Evolutionary conservation across 2,113 vertebrate species (phyloP).

Genomic region (Cololabis saira): DNA sequence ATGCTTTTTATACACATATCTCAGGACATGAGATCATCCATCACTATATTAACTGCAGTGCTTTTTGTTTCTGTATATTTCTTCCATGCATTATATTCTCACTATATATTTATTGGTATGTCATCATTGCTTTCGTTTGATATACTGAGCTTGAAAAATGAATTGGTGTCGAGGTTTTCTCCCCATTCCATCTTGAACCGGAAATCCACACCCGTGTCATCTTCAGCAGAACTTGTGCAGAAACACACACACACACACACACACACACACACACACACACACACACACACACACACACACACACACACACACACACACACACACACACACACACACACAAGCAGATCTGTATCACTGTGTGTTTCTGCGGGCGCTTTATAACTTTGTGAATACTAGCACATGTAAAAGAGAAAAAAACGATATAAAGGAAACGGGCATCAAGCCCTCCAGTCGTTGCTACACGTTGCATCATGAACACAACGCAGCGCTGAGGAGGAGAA

Average conservation of each 20-base stretch:
- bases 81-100: no score
- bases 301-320: background rate
- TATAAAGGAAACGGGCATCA: constrained; percentile 33
- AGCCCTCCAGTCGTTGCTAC: constrained; percentile 63
- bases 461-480: constrained; percentile 76
- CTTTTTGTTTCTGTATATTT: background rate
- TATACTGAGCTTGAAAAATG: background rate
- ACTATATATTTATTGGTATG: no score
- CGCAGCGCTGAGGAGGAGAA: constrained; percentile 35
- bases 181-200: constrained; percentile 4
- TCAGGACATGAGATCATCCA: background rate
- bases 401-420: constrained; percentile 36
- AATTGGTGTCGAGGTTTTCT: background rate
- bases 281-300: background rate
- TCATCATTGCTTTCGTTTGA: background rate
- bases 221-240: background rate
- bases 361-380: constrained; percentile 1
- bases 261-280: background rate
- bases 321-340: background rate
- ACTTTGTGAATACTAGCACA: constrained; percentile 33
- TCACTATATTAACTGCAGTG: background rate
- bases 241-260: background rate
- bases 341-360: background rate
- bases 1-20: background rate
- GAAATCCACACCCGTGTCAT: background rate